Evolutionary conservation across 37 sponge, comb jelly and placozoan genomes (phyloP).

Genomic region (Ianthella basta): DNA sequence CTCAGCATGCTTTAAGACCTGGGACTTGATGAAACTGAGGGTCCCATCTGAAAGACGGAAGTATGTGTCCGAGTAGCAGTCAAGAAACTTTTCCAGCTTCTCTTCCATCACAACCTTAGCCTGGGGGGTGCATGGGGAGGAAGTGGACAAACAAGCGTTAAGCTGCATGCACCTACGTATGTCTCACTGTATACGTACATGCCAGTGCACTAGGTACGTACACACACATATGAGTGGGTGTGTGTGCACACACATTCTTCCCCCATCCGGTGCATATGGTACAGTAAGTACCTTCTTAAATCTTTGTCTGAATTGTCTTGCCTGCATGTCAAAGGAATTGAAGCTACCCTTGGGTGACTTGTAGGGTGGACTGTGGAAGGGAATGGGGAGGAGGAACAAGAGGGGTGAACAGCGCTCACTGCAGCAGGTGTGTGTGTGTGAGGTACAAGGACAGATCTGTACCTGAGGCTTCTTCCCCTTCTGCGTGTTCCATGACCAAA

Average conservation of each 20-base stretch:
- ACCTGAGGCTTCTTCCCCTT: too few relatives aligned
- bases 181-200: too few relatives aligned
- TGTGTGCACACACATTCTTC: neutral
- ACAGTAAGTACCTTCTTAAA: conserved; percentile 12
- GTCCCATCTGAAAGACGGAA: conserved; percentile 17
- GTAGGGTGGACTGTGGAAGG: conserved; percentile 6
- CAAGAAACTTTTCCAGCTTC: conserved; percentile 17
- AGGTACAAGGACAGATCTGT: too few relatives aligned
- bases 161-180: too few relatives aligned
- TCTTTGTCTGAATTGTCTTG: neutral
- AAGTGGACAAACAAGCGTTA: neutral
- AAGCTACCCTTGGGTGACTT: conserved; percentile 17
- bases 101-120: conserved; percentile 31
- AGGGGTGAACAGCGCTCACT: too few relatives aligned
- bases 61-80: neutral
- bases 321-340: conserved; percentile 13
- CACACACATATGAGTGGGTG: too few relatives aligned
- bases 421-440: too few relatives aligned
- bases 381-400: too few relatives aligned
- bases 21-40: conserved; percentile 25
- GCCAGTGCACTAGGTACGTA: too few relatives aligned
- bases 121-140: neutral
- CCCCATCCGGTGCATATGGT: neutral
- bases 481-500: too few relatives aligned
- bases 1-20: conserved; percentile 3